phyloP scores from a whole-genome alignment of 1,140 invertebrate species.

The Aphelenchoides fujianensis region DNA sequence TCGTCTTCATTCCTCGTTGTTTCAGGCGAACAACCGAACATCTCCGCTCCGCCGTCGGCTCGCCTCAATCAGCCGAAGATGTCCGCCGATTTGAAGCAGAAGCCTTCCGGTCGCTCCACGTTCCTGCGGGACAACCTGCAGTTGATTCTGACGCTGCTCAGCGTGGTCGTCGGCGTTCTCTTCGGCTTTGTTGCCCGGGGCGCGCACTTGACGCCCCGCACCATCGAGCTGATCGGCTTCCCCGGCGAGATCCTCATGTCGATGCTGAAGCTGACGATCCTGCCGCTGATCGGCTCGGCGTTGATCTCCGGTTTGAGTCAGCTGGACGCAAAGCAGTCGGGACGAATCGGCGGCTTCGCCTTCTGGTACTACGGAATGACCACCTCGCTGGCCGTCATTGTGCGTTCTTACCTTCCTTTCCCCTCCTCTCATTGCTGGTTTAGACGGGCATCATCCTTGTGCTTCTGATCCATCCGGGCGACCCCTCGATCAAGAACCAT shows the following conservation, averaged over 20 bases:
- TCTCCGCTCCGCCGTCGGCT: too few species aligned
- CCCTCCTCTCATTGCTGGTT: slow-evolving; percentile 59
- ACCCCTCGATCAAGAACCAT: slow-evolving; percentile 59
- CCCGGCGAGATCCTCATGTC: slow-evolving; percentile 50
- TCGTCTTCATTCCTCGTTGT: too few species aligned
- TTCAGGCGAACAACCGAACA: too few species aligned
- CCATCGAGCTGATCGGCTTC: slow-evolving; percentile 52
- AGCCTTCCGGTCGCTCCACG: too few species aligned
- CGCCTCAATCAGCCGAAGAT: too few species aligned
- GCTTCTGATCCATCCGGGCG: slow-evolving; percentile 65
- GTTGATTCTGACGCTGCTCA: slow-evolving; percentile 45
- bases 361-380: slow-evolving; percentile 66
- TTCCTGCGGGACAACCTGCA: slow-evolving; percentile 46
- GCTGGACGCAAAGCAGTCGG: slow-evolving; percentile 63
- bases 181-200: slow-evolving; percentile 42
- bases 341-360: slow-evolving; percentile 64
- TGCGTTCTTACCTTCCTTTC: slow-evolving; percentile 37
- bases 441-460: slow-evolving; percentile 65
- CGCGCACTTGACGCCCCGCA: slow-evolving; percentile 33
- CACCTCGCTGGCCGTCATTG: slow-evolving; percentile 65
- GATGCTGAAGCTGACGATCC: slow-evolving; percentile 42
- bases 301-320: slow-evolving; percentile 40
- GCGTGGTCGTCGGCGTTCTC: slow-evolving; percentile 46
- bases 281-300: slow-evolving; percentile 27
- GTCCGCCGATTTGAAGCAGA: too few species aligned